Conservation (phyloP, 2,888 invertebrate genomes). For the Sarcophaga rosellei region DNA sequence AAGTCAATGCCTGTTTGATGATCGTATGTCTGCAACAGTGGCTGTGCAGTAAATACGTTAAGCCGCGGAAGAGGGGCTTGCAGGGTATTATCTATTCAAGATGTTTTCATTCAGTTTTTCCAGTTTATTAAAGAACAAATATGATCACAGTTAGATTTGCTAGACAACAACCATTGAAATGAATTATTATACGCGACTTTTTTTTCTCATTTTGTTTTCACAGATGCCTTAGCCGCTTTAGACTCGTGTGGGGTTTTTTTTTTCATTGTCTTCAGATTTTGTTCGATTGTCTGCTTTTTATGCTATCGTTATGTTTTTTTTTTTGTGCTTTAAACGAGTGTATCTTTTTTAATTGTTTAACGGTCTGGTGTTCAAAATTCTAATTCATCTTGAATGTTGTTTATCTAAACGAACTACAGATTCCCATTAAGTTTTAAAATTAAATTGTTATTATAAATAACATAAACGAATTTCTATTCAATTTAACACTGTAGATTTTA, state of each 20-base stretch:
- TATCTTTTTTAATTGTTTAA: no score
- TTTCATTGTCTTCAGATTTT: neutral
- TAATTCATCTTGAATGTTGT: no score
- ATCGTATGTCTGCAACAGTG: neutral
- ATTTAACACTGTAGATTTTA: no score
- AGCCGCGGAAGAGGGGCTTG: neutral
- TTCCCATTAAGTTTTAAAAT: no score
- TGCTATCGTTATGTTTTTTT: neutral
- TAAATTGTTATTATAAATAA: no score
- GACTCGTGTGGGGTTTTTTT: constrained; percentile 5
- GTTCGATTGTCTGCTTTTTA: no score
- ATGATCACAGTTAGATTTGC: constrained; percentile 12
- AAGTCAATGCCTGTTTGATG: constrained; percentile 56
- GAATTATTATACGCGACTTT: neutral
- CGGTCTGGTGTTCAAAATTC: no score
- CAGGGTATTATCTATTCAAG: neutral
- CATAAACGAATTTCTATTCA: no score
- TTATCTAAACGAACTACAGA: no score
- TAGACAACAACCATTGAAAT: neutral
- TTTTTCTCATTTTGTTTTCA: neutral
- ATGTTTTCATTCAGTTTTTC: constrained; percentile 37
- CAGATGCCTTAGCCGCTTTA: neutral
- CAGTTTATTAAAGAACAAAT: constrained; percentile 4
- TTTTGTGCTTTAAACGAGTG: no score
- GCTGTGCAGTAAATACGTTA: constrained; percentile 1